Conservation (phyloP, 30 jellyfish, hydroid and myxozoan genomes). For the Nemopilema nomurai region DNA sequence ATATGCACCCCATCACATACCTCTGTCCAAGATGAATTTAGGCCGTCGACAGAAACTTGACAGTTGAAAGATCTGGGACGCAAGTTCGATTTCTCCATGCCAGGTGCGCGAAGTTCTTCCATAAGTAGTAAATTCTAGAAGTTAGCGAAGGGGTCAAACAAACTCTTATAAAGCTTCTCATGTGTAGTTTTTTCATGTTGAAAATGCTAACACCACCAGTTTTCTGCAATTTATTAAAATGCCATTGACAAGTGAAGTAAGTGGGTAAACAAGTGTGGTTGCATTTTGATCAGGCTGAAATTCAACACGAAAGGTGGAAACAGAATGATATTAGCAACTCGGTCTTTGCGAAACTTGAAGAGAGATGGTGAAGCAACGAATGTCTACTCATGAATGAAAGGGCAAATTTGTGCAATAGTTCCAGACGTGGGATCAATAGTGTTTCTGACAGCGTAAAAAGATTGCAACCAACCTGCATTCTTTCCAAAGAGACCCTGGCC, state of each 20-base stretch:
- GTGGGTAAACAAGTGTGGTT: too few relatives aligned
- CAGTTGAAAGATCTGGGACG: slow-evolving; percentile 87
- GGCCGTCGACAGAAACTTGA: slow-evolving; percentile 58
- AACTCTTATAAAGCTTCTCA: not conserved
- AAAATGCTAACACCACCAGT: not conserved
- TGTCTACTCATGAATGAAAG: too few relatives aligned
- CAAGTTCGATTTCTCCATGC: slow-evolving; percentile 47
- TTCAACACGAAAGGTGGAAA: too few relatives aligned
- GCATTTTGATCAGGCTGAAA: too few relatives aligned
- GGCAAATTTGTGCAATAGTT: not conserved
- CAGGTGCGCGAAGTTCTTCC: slow-evolving; percentile 68
- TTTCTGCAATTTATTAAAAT: not conserved
- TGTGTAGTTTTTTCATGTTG: not conserved
- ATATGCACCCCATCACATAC: slow-evolving; percentile 21
- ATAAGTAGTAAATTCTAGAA: slow-evolving; percentile 55
- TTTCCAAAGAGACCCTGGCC: slow-evolving; percentile 77
- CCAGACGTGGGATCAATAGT: not conserved
- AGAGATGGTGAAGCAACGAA: too few relatives aligned
- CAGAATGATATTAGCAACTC: too few relatives aligned
- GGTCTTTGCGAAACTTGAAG: too few relatives aligned
- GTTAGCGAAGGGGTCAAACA: not conserved
- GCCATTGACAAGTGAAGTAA: not conserved
- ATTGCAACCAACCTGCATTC: slow-evolving; percentile 71
- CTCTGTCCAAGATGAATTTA: slow-evolving; percentile 87
- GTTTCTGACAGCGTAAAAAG: not conserved